These are phyloP conservation scores for Hirundo rustica DNA, from an alignment of 2,797 vertebrate genomes.

Conservation along the genomic window DNA sequence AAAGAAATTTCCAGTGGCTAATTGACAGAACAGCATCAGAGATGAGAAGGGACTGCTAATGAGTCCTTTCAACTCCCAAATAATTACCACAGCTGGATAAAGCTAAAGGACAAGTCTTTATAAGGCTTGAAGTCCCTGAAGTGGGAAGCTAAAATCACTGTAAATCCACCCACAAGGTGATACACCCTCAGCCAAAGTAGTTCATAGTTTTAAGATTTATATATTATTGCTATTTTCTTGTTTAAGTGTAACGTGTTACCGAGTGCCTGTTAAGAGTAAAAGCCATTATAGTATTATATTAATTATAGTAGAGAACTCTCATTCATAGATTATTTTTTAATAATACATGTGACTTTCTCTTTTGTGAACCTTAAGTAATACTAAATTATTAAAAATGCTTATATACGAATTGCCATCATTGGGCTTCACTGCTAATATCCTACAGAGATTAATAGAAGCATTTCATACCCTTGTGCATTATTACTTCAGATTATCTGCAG, in stretches of 20 bases:
- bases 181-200: background rate
- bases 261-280: background rate
- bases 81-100: background rate
- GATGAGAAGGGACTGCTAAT: background rate
- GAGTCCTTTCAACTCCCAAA: background rate
- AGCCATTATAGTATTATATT: background rate
- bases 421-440: background rate
- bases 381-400: constrained; percentile 35
- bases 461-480: background rate
- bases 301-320: background rate
- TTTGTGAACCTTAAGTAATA: background rate
- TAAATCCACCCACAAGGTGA: background rate
- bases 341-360: background rate
- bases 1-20: background rate
- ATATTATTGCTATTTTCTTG: background rate
- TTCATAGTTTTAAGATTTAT: background rate
- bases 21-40: background rate
- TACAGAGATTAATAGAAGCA: constrained; percentile 1
- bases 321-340: background rate
- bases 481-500: constrained; percentile 23
- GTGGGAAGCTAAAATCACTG: background rate
- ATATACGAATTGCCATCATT: background rate
- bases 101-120: background rate
- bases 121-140: background rate
- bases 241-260: background rate